A percentile compares a stretch with the other conserved stretches of the same genome.
Conservation (phyloP, 2,888 invertebrate species). For the Operophtera brumata region DNA sequence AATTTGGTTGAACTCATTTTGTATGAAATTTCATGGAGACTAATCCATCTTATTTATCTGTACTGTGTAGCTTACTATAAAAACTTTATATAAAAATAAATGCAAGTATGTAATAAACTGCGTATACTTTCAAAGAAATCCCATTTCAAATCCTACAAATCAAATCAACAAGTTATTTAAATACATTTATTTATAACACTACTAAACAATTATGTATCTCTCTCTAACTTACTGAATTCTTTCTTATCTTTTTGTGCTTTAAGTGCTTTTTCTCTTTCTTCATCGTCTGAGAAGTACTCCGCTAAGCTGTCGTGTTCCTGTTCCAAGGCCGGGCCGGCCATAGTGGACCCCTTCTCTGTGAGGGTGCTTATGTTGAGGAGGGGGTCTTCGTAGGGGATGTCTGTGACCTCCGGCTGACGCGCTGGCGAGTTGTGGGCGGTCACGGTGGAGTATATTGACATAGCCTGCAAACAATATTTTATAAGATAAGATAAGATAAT, state of each 20-base stretch:
- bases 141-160: slow-evolving; percentile 12
- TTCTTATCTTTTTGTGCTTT: slow-evolving; percentile 62
- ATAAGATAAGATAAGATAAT: no score
- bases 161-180: slow-evolving; percentile 28
- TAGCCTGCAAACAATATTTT: slow-evolving; percentile 80
- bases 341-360: slow-evolving; percentile 59
- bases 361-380: slow-evolving; percentile 58
- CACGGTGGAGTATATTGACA: slow-evolving; percentile 82
- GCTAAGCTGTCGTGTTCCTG: slow-evolving; percentile 61
- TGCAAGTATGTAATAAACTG: slow-evolving; percentile 30
- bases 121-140: not conserved
- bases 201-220: slow-evolving; percentile 59
- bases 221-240: slow-evolving; percentile 55
- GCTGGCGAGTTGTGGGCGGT: slow-evolving; percentile 59
- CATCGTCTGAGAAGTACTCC: slow-evolving; percentile 77
- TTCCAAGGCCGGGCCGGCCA: slow-evolving; percentile 58
- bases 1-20: no score
- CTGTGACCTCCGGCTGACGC: slow-evolving; percentile 42
- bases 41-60: no score
- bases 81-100: slow-evolving; percentile 39
- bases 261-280: slow-evolving; percentile 70
- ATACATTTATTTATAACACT: slow-evolving; percentile 47
- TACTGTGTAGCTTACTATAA: no score
- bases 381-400: slow-evolving; percentile 53
- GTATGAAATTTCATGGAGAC: no score